Evolutionary conservation across 2,113 vertebrate genomes (phyloP), one percentile per base, ranked within the genome.

Genomic region (Nipponia nippon): DNA sequence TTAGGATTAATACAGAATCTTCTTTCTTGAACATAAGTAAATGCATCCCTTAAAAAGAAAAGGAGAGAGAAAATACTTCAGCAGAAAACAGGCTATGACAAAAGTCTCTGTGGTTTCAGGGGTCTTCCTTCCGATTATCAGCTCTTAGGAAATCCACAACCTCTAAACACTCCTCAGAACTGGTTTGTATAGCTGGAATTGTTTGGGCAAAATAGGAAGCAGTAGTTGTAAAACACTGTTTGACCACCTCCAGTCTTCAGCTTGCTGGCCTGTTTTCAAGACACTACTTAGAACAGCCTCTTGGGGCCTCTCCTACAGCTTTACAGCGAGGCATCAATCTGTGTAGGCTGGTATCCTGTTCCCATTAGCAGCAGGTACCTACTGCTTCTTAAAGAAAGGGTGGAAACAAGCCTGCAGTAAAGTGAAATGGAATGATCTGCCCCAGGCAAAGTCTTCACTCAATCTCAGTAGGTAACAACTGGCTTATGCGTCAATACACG

Each of bases 1-100:
- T 99, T 99, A 78, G 99, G 99, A 98, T 99, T 99, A 97, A 99
- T 99, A 98, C 99, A 99, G 98, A 99, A 99, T 98, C 99, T 98
- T 94, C 99, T 99, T 98, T 99, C 99, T 98, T 99, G 99, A 87
- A 99, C 99, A 36, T 99, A 99, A 95, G 99, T 99, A 98, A 99
- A 99, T 22, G 99, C 99, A 83, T 99, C 99, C 98, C 99, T 99
- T 83, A 50, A 86, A 27, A 93, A 88, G 34, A 96, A 10, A 46
- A 59, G 14, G 14, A 61, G 67, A 95, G n/a, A 90, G 20, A 83
- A 90, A 94, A 71, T 13, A 78, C 10, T 63, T 84, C 11, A 53
- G 59, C 76, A 50, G 55, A 52, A 84, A 84, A 62, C 26, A 67
- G 32, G 30, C 16, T 1, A 6, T 3, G 16, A 30, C 19, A 18